Evolutionary conservation across 2,113 vertebrate species (phyloP).

Genomic region (Poecile atricapillus): DNA sequence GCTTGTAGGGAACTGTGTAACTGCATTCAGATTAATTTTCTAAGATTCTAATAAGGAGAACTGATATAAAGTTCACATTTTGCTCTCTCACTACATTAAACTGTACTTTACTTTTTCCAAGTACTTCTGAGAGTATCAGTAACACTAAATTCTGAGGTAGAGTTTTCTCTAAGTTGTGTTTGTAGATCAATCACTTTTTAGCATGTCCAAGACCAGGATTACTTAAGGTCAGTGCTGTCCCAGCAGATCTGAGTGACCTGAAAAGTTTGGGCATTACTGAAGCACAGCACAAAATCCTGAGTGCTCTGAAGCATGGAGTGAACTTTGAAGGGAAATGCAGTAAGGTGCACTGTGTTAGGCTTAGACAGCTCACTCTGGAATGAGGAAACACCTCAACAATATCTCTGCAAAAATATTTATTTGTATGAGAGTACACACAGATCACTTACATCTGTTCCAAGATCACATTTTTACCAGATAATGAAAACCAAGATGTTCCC

Average conservation of each 20-base stretch:
- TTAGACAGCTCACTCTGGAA: not conserved
- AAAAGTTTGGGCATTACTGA: not conserved
- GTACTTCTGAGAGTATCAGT: not conserved
- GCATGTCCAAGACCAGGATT: not conserved
- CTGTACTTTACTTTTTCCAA: not conserved
- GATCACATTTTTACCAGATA: not conserved
- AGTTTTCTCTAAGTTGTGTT: not conserved
- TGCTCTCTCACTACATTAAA: not conserved
- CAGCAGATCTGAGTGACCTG: not conserved
- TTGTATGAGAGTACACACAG: not conserved
- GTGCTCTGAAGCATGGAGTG: not conserved
- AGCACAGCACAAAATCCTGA: not conserved
- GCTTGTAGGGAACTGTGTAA: not conserved
- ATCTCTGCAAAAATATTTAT: not conserved
- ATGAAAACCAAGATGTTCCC: not conserved
- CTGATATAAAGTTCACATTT: not conserved
- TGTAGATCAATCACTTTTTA: not conserved
- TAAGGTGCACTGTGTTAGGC: not conserved
- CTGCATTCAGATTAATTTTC: not conserved
- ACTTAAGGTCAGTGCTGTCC: not conserved
- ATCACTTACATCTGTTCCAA: not conserved
- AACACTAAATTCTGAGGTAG: not conserved
- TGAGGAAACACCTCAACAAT: not conserved
- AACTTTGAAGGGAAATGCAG: not conserved
- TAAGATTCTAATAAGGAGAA: not conserved